Conservation (phyloP, 2,113 vertebrate genomes). For the Albula glossodonta region DNA sequence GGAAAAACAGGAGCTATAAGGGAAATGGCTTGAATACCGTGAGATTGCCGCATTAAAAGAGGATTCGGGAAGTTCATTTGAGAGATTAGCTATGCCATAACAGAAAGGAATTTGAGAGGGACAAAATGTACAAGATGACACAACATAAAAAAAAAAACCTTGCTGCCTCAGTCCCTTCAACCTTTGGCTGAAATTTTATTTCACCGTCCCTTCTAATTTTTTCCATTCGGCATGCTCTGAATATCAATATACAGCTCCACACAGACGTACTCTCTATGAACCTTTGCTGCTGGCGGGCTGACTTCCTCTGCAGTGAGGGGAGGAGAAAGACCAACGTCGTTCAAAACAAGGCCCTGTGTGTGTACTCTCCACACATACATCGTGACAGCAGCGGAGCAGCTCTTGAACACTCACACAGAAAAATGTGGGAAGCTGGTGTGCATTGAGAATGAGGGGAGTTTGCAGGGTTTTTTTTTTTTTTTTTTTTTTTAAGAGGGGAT, state of each 20-base stretch:
- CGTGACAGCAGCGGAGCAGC: not conserved
- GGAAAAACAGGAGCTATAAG: not conserved
- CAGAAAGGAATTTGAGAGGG: not conserved
- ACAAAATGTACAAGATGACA: not conserved
- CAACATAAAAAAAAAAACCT: not conserved
- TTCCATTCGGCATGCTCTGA: slow-evolving; percentile 25
- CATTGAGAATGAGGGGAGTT: slow-evolving; percentile 39
- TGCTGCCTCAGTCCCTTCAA: slow-evolving; percentile 12
- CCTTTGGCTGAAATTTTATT: slow-evolving; percentile 14
- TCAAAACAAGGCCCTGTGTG: not conserved
- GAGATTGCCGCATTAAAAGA: not conserved
- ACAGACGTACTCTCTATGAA: slow-evolving; percentile 10
- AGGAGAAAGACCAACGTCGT: not conserved
- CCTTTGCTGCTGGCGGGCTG: slow-evolving; percentile 4
- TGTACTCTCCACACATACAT: not conserved
- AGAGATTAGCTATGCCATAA: not conserved
- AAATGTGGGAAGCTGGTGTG: not conserved
- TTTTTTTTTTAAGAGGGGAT: slow-evolving; percentile 53
- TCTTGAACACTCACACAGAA: not conserved
- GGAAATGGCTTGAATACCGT: not conserved
- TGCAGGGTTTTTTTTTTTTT: slow-evolving; percentile 40
- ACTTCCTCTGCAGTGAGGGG: slow-evolving; percentile 10
- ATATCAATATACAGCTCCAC: slow-evolving; percentile 20
- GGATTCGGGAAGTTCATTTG: not conserved
- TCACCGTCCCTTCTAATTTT: slow-evolving; percentile 12